Evolutionary conservation across 92 coral and sea anemone genomes (phyloP), one percentile per base, ranked within the genome.

Genomic region (Actinernus sp.): DNA sequence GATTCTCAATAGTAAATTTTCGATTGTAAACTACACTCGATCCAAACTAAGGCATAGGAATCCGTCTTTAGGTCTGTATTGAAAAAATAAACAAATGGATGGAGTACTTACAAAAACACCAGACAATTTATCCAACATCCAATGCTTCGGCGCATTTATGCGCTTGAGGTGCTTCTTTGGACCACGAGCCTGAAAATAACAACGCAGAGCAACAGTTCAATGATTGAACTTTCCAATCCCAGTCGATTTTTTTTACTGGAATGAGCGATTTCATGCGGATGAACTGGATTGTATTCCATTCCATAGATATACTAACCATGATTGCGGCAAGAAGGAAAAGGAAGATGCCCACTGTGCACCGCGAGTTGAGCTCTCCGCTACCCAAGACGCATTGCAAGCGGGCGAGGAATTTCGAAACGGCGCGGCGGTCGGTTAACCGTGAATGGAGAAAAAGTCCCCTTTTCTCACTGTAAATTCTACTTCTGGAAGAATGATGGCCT

Each of bases 111-210:
- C 99, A 72, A 95, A 95, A 31, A 64, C 60, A 69, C 99, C 99
- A 88, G 97, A 90, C 89, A 95, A 81, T 60, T 95, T 95, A 81
- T 95, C 99, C 83, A 95, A 82, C 99, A 95, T 95, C 99, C 99
- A 95, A 78, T 95, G 99, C 65, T 89, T 89, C 33, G 99, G 99
- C 76, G 99, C 99, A 87, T 95, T 95, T 68, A 95, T 78, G 79
- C 99, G 99, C 89, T 95, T 95, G 40, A 95, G 58, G 58, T 95
- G 99, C 92, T 95, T 95, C 86, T 95, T 95, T 54, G 99, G 99
- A 85, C 99, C 99, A 68, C 99, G 99, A 95, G 97, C 97, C 99
- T 95, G 77, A 38, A 93, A 95, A 91, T 79, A 84, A 78, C 28
- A 53, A 37, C 61, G 58, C 46, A 64, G 49, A 38, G 24, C 69